These are phyloP conservation scores for Eubucco bourcierii DNA, from an alignment of 2,113 vertebrate species.

Conservation along the genomic window DNA sequence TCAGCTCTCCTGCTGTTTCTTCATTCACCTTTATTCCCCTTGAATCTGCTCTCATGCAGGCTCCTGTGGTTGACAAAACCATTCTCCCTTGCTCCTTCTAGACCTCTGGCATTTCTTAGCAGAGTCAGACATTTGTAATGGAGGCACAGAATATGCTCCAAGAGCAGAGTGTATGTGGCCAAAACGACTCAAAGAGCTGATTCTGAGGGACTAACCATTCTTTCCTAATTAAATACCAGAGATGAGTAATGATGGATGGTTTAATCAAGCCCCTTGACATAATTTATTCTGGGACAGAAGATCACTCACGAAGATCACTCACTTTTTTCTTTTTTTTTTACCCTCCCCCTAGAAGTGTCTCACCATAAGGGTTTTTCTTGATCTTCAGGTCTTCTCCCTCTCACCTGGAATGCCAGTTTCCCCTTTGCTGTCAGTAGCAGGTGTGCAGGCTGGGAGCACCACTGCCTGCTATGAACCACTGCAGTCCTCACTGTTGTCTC, in stretches of 20 bases:
- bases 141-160: accelerated
- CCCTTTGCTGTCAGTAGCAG: background rate
- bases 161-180: background rate
- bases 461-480: background rate
- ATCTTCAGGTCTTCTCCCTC: background rate
- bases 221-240: constrained; percentile 3
- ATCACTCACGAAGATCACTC: background rate
- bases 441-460: background rate
- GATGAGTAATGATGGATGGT: background rate
- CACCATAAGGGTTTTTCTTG: background rate
- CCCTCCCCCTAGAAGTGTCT: background rate
- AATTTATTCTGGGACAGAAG: background rate
- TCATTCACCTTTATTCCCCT: background rate
- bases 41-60: background rate
- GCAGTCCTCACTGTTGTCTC: background rate
- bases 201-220: background rate
- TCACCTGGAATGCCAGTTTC: background rate
- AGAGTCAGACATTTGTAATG: background rate
- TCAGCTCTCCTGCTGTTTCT: background rate
- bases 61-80: background rate
- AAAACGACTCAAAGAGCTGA: background rate
- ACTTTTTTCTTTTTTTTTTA: background rate
- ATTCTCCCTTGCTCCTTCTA: background rate
- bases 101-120: background rate
- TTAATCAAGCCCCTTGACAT: background rate